phyloP scores from a whole-genome alignment of 2,888 invertebrate species.

The Caenorhabditis panamensis region DNA sequence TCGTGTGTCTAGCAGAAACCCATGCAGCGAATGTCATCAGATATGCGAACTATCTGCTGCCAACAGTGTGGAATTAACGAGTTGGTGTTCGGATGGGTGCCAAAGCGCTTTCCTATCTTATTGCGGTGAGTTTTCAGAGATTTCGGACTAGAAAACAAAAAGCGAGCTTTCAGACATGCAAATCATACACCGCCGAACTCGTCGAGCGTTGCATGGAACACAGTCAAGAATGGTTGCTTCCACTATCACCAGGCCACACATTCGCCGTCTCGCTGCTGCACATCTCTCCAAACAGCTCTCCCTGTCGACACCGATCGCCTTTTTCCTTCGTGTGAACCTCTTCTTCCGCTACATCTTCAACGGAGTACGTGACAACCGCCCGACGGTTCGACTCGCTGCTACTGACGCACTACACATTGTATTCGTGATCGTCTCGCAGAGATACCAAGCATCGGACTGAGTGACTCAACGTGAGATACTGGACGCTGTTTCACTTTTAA shows the following conservation, averaged over 20 bases:
- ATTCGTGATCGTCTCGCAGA: conserved; percentile 93
- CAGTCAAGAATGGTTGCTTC: conserved; percentile 93
- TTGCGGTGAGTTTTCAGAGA: conserved; percentile 85
- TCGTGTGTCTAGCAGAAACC: conserved; percentile 69
- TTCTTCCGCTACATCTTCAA: conserved; percentile 82
- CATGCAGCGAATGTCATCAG: conserved; percentile 56
- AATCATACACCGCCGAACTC: conserved; percentile 95
- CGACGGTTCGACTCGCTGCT: conserved; percentile 92
- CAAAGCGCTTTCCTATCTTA: conserved; percentile 93
- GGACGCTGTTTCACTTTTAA: not conserved
- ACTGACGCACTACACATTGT: conserved; percentile 95
- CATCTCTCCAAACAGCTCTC: conserved; percentile 93
- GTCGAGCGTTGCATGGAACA: conserved; percentile 98
- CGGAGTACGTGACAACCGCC: conserved; percentile 81
- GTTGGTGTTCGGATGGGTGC: conserved; percentile 96
- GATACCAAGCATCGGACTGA: conserved; percentile 94
- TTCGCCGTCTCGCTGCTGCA: conserved; percentile 64
- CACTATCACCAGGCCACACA: conserved; percentile 80
- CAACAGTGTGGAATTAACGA: too few relatives aligned
- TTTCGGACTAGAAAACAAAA: too few relatives aligned
- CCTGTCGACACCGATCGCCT: conserved; percentile 95
- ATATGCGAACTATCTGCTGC: conserved; percentile 67
- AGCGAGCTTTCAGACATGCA: conserved; percentile 84
- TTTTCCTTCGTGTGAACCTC: conserved; percentile 85
- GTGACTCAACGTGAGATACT: conserved; percentile 85